Evolutionary conservation across 2,113 vertebrate species (phyloP).

Genomic region (Tachysurus vachellii): DNA sequence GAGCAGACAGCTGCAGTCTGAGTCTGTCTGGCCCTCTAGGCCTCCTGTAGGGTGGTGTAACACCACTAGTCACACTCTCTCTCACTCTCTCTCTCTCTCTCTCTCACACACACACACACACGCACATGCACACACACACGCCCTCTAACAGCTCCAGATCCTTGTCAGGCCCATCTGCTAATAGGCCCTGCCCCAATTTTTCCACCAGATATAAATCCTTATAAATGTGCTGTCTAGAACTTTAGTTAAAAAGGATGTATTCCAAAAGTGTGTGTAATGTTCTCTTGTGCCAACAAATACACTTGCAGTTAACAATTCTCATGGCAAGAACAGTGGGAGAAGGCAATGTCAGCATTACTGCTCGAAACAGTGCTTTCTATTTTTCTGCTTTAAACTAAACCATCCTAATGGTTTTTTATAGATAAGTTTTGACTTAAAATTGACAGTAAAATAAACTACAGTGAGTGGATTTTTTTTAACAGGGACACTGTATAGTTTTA

Average conservation of each 20-base stretch:
- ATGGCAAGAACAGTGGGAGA: background rate
- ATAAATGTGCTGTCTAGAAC: background rate
- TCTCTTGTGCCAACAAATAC: background rate
- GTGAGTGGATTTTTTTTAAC: background rate
- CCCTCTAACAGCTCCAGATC: conserved; percentile 61
- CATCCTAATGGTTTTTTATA: background rate
- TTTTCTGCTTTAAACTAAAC: background rate
- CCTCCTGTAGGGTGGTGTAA: conserved; percentile 63
- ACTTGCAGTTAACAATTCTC: background rate
- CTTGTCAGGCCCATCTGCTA: conserved; percentile 68
- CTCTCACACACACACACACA: background rate
- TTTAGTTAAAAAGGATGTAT: background rate
- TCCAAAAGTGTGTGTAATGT: background rate
- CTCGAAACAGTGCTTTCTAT: background rate
- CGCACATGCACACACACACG: conserved; percentile 39
- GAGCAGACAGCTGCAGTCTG: conserved; percentile 71
- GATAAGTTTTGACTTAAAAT: background rate
- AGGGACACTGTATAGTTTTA: background rate
- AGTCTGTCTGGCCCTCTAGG: conserved; percentile 67
- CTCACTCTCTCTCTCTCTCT: background rate
- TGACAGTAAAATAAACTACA: background rate
- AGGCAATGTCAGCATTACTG: background rate
- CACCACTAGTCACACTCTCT: background rate
- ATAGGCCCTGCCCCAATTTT: conserved; percentile 55
- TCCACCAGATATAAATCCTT: conserved; percentile 18